Evolutionary conservation across 1,140 invertebrate genomes (phyloP).

Genomic region (Ericerus pela): DNA sequence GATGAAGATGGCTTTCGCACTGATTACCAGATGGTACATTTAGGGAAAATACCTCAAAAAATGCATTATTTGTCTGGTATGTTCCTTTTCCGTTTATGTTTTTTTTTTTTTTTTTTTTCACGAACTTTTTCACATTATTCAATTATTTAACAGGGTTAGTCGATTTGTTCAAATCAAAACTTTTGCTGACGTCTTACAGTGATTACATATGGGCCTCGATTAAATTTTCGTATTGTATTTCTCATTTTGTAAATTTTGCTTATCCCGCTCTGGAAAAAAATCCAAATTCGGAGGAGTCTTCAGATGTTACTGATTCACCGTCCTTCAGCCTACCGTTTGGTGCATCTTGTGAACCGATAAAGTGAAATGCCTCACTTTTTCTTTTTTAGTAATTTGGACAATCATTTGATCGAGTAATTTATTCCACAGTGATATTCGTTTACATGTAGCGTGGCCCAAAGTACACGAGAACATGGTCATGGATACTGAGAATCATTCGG

Average conservation of each 20-base stretch:
- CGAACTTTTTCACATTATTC: no score
- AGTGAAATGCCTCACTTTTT: slow-evolving; percentile 30
- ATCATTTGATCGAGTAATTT: background rate
- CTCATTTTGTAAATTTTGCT: slow-evolving; percentile 46
- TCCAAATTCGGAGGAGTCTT: no score
- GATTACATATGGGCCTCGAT: slow-evolving; percentile 58
- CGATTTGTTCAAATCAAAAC: slow-evolving; percentile 63
- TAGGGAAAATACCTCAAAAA: slow-evolving; percentile 62
- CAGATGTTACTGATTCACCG: no score
- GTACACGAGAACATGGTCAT: slow-evolving; percentile 72
- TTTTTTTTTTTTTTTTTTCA: no score
- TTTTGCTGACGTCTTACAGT: slow-evolving; percentile 42
- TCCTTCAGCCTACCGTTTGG: slow-evolving; percentile 67
- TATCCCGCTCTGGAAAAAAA: slow-evolving; percentile 59
- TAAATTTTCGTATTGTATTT: slow-evolving; percentile 65
- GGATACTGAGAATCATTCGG: slow-evolving; percentile 71
- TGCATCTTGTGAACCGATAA: slow-evolving; percentile 59
- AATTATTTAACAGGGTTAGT: slow-evolving; percentile 50
- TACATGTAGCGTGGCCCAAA: slow-evolving; percentile 76
- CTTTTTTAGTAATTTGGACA: background rate
- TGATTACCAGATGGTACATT: slow-evolving; percentile 76
- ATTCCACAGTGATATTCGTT: slow-evolving; percentile 50
- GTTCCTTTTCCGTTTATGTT: slow-evolving; percentile 7
- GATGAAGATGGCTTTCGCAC: slow-evolving; percentile 53
- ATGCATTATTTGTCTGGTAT: slow-evolving; percentile 61